These are phyloP conservation scores for Clarias laeviceps DNA, from an alignment of 2,797 vertebrate species.

Conservation along the genomic window DNA sequence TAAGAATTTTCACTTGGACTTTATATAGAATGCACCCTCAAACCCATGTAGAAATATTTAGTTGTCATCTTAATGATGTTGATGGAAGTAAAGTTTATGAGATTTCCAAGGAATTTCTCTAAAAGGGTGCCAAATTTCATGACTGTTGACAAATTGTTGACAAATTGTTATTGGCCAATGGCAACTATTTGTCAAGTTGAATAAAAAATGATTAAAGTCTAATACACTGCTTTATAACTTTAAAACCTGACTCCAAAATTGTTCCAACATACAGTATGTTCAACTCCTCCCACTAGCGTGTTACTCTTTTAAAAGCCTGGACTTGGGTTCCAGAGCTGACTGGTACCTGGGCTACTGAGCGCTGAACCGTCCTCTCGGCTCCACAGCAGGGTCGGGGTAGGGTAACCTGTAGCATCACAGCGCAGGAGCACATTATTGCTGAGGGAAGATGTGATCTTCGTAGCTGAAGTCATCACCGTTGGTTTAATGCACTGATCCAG, in stretches of 20 bases:
- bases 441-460: slow-evolving; percentile 87
- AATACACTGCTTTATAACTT: background rate
- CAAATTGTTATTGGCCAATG: background rate
- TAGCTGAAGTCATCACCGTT: slow-evolving; percentile 91
- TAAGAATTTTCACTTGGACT: background rate
- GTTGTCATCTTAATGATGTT: background rate
- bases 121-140: background rate
- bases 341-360: slow-evolving; percentile 87
- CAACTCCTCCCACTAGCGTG: too few relatives aligned
- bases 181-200: background rate
- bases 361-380: slow-evolving; percentile 73
- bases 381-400: slow-evolving; percentile 89
- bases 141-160: too few relatives aligned
- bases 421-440: slow-evolving; percentile 94
- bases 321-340: background rate
- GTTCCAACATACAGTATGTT: background rate
- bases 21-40: background rate
- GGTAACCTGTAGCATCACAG: slow-evolving; percentile 88
- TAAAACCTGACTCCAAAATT: background rate
- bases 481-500: slow-evolving; percentile 91
- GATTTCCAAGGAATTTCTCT: background rate
- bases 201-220: background rate
- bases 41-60: background rate
- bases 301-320: background rate
- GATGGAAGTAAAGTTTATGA: background rate